A percentile compares a stretch with the other conserved stretches of the same genome.
These are phyloP conservation scores for Seriola aureovittata DNA, from an alignment of 2,113 vertebrate genomes.

Conservation along the genomic window DNA sequence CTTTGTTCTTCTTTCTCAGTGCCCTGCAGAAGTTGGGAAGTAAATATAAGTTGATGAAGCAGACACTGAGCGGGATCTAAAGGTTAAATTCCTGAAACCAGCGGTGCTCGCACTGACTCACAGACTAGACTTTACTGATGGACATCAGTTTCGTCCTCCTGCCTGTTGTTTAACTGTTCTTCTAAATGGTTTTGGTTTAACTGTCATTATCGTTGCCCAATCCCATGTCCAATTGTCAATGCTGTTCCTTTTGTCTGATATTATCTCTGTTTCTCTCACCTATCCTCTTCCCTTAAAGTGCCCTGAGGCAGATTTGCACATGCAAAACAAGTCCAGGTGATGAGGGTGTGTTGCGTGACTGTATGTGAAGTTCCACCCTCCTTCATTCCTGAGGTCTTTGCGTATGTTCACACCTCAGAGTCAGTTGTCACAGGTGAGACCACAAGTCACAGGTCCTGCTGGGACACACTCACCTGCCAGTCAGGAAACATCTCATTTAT, in stretches of 20 bases:
- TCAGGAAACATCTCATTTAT: slow-evolving; percentile 3
- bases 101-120: neutral
- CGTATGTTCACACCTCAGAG: slow-evolving; percentile 36
- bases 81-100: slow-evolving; percentile 29
- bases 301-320: neutral
- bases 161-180: neutral
- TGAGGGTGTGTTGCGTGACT: neutral
- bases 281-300: neutral
- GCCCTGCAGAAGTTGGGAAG: neutral
- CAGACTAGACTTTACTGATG: neutral
- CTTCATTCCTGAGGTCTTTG: neutral
- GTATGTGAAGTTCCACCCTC: slow-evolving; percentile 35
- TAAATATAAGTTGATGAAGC: neutral
- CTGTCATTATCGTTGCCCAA: neutral
- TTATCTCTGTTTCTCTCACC: neutral
- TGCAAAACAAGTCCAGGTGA: neutral
- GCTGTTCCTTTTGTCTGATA: neutral
- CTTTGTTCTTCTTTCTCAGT: neutral
- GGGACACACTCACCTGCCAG: neutral
- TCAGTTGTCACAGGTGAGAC: slow-evolving; percentile 38
- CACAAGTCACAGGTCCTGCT: neutral
- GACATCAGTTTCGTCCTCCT: neutral
- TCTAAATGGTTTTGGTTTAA: neutral
- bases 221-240: neutral
- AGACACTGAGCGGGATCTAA: neutral